Evolutionary conservation across 2,888 invertebrate species (phyloP), one percentile per base, ranked within the genome.

Genomic region (Dinocampus coccinellae): DNA sequence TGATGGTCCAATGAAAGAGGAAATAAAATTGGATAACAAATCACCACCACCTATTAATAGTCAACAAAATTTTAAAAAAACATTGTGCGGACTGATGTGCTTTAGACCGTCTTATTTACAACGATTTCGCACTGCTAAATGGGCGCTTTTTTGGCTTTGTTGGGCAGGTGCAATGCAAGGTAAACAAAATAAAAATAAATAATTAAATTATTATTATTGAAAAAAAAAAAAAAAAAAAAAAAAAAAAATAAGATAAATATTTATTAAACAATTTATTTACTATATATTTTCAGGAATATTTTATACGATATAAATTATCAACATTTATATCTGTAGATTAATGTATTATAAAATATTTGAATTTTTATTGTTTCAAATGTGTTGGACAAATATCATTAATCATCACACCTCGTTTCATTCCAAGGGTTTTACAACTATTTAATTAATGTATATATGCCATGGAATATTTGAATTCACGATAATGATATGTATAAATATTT

Each of bases 151-250:
- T 87, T 94, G 93, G 91, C 88, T 95, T 0, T 94, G 95, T 85
- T 93, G 93, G 92, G 94, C 93, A 4, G 94, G 93, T 0, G 93
- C 93, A 47, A 90, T 94, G 82, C 95, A 95, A 90, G 93, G 93
- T 93, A 82, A 11, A 33, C 73, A 34, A n/a, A 20, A 33, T 20
- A 29, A 33, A 24, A 4, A 42, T n/a, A 16, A 11, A 63, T 53
- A 24, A n/a, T n/a, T n/a, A n/a, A n/a, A n/a, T n/a, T n/a, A n/a
- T n/a, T n/a, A n/a, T n/a, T n/a, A n/a, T n/a, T n/a, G 55, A 55
- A 13, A 55, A 55, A 55, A 24, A 55, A 26, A 58, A 29, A 16
- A 33, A 16, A 1, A 33, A 58, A n/a, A n/a, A n/a, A n/a, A n/a
- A n/a, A n/a, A n/a, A n/a, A n/a, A n/a, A n/a, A n/a, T n/a, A n/a